Base-by-base conservation (phyloP, 2,888 invertebrate genomes). In the Drosophila maculinotata region DNA sequence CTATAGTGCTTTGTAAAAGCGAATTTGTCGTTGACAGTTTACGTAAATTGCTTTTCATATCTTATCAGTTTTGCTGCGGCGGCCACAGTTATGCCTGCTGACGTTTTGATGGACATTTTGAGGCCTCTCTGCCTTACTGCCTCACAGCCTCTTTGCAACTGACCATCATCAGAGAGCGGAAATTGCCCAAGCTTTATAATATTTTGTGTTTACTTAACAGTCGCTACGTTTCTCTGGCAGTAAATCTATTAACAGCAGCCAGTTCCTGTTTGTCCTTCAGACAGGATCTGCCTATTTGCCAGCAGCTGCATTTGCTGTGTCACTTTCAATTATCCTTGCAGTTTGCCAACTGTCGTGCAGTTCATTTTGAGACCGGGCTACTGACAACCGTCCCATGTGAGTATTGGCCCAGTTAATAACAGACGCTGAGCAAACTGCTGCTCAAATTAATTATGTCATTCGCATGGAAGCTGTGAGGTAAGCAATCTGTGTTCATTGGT, bases 41-140 rank as follows among this genome's bases (percentile, higher is more conserved):
- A 81, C 76, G 83, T 79, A 83, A 83, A 86, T 83, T 84, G 76
- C 83, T 76, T 83, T 86, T 78, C 70, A 67, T 83, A 80, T 78
- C 86, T 76, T 82, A 73, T 86, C 76, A 67, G 59, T 62, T 47
- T 28, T 59, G 44, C 65, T 56, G 62, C 36, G 57, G 45, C 31
- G 51, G 65, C 60, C 57, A 69, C 69, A 69, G 69, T 76, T 73
- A 77, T 77, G 70, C 63, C 77, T 73, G 69, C 69, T 83, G 83
- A 76, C 80, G 36, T 71, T 76, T 66, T 82, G 82, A 81, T 81
- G 74, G 85, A 81, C 81, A 68, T 58, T 78, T 66, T 72, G 54
- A 84, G 81, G 72, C 76, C 63, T 54, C 33, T 52, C 14, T 2
- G 3, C 28, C 9, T 9, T 12, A 30, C 31, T n/a, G 1, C 5